A percentile compares a stretch with the other conserved stretches of the same genome.
These are phyloP conservation scores for Pristionchus entomophagus DNA, from an alignment of 2,888 invertebrate genomes.

Conservation along the genomic window DNA sequence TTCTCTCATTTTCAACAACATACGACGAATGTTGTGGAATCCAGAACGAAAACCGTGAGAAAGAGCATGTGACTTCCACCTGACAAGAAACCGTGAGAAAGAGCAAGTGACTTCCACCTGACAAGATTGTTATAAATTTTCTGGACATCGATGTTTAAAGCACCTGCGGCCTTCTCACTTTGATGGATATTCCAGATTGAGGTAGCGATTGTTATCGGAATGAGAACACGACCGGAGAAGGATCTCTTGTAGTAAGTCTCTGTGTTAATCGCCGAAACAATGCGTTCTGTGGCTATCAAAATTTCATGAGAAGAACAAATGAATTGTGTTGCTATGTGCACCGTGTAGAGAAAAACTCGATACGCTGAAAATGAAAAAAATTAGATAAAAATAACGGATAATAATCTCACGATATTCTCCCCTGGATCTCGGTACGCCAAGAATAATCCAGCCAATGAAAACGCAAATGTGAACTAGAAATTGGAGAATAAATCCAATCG, in stretches of 20 bases:
- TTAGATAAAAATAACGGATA: background rate
- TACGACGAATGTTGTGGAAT: background rate
- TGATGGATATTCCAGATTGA: background rate
- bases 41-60: background rate
- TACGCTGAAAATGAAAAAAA: background rate
- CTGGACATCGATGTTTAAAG: background rate
- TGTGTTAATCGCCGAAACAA: background rate
- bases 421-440: background rate
- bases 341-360: background rate
- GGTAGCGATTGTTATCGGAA: background rate
- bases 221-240: background rate
- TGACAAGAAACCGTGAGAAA: background rate
- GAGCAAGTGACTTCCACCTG: background rate
- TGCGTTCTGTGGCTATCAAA: background rate
- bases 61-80: no score
- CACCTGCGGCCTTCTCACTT: background rate
- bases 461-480: background rate
- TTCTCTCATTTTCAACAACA: background rate
- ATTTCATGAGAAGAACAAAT: background rate
- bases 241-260: background rate
- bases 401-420: background rate
- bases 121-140: background rate
- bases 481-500: background rate
- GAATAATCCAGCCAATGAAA: background rate
- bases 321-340: background rate